phyloP scores from a whole-genome alignment of 2,888 invertebrate genomes.

The Thymelicus acteon region DNA sequence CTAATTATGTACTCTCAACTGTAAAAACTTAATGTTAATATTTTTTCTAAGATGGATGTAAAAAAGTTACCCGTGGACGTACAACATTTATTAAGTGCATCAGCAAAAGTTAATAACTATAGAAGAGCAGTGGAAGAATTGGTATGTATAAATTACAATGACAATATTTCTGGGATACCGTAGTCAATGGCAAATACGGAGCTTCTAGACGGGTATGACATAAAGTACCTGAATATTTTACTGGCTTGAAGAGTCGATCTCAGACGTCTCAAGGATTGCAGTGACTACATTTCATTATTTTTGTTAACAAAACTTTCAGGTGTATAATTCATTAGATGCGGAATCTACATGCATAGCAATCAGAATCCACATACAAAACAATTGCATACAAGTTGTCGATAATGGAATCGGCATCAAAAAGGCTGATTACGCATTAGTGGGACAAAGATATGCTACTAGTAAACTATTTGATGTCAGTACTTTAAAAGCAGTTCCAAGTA shows the following conservation, averaged over 20 bases:
- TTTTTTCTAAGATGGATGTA: slow-evolving; percentile 54
- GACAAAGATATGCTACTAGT: slow-evolving; percentile 86
- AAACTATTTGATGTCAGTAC: slow-evolving; percentile 84
- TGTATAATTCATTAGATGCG: slow-evolving; percentile 89
- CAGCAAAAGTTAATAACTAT: slow-evolving; percentile 81
- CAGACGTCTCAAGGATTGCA: background rate
- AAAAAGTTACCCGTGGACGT: slow-evolving; percentile 71
- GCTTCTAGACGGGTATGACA: no score
- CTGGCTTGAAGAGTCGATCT: no score
- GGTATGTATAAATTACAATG: slow-evolving; percentile 59
- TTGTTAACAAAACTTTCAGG: slow-evolving; percentile 66
- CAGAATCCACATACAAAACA: slow-evolving; percentile 85
- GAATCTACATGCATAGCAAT: slow-evolving; percentile 88
- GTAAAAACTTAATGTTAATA: background rate
- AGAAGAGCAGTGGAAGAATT: slow-evolving; percentile 87
- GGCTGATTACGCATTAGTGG: slow-evolving; percentile 83
- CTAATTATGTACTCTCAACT: background rate
- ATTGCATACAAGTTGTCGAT: slow-evolving; percentile 90
- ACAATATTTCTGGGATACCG: no score
- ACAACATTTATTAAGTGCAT: slow-evolving; percentile 82
- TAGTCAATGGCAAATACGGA: no score
- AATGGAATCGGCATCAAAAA: slow-evolving; percentile 88
- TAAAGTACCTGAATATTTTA: no score
- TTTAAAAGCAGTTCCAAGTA: slow-evolving; percentile 77
- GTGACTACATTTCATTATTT: background rate